Percentiles rank a stretch among this genome's conserved stretches.
Evolutionary conservation across 2,797 vertebrate species (phyloP).

Genomic region (Melanotaenia parkinsoni): DNA sequence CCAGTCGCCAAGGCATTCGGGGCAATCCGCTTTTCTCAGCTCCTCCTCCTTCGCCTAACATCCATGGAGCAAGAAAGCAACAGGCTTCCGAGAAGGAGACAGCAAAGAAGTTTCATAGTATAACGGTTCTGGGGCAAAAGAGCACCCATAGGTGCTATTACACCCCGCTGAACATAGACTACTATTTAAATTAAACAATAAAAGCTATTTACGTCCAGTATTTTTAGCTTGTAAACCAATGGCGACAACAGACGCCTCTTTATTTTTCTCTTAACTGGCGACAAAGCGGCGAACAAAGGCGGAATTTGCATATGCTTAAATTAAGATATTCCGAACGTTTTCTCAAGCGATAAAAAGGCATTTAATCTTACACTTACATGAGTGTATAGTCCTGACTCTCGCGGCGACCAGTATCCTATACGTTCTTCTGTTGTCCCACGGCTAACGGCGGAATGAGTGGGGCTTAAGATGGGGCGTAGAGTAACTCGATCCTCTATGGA

Average conservation of each 20-base stretch:
- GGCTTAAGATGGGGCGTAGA: slow-evolving; percentile 81
- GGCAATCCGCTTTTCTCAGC: slow-evolving; percentile 84
- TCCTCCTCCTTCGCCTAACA: slow-evolving; percentile 65
- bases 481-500: slow-evolving; percentile 81
- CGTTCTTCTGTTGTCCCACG: slow-evolving; percentile 56
- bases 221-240: background rate
- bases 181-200: fast-evolving
- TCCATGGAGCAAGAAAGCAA: slow-evolving; percentile 74
- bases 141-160: background rate
- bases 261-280: slow-evolving; percentile 41
- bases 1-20: slow-evolving; percentile 42
- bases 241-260: slow-evolving; percentile 35
- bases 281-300: slow-evolving; percentile 40
- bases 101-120: slow-evolving; percentile 33
- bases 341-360: background rate
- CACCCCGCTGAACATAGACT: fast-evolving
- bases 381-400: slow-evolving; percentile 29
- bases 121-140: background rate
- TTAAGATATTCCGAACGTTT: background rate
- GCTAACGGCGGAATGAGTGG: slow-evolving; percentile 76
- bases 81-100: slow-evolving; percentile 72
- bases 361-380: slow-evolving; percentile 69
- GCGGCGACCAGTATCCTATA: slow-evolving; percentile 38
- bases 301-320: background rate
- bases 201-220: background rate